These are phyloP conservation scores for Polypedilum pembai DNA, from an alignment of 1,140 invertebrate species.

Conservation along the genomic window DNA sequence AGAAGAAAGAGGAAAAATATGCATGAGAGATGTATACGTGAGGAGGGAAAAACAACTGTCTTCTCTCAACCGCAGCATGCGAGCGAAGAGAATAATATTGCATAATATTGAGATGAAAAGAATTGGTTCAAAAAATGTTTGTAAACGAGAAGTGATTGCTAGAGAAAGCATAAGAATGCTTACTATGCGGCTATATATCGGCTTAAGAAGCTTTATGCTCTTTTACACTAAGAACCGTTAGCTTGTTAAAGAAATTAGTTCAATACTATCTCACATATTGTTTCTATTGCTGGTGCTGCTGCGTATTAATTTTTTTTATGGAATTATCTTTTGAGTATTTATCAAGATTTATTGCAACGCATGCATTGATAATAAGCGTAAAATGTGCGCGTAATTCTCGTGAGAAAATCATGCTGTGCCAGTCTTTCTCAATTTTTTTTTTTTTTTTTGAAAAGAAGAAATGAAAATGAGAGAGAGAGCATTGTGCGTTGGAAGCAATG, in stretches of 20 bases:
- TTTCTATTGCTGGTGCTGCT: no score
- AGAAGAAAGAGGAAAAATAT: neutral
- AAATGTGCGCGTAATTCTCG: neutral
- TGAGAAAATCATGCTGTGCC: neutral
- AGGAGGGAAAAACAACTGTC: neutral
- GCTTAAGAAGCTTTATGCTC: no score
- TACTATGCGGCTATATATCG: no score
- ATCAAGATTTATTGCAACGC: neutral
- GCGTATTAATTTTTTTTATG: no score
- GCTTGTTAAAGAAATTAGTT: no score
- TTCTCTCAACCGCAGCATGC: neutral
- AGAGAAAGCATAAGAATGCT: no score
- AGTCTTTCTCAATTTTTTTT: neutral
- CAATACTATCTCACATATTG: no score
- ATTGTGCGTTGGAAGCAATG: neutral
- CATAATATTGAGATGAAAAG: neutral
- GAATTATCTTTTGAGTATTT: no score
- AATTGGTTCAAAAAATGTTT: no score
- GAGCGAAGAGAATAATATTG: neutral
- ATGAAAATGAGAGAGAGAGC: neutral
- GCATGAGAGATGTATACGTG: neutral
- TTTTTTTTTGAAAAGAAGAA: neutral
- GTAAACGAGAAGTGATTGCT: no score
- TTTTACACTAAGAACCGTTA: no score
- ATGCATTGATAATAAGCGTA: slow-evolving; percentile 18